phyloP scores from a whole-genome alignment of 2,888 invertebrate species.

The Pycnomerus fuliginosus region DNA sequence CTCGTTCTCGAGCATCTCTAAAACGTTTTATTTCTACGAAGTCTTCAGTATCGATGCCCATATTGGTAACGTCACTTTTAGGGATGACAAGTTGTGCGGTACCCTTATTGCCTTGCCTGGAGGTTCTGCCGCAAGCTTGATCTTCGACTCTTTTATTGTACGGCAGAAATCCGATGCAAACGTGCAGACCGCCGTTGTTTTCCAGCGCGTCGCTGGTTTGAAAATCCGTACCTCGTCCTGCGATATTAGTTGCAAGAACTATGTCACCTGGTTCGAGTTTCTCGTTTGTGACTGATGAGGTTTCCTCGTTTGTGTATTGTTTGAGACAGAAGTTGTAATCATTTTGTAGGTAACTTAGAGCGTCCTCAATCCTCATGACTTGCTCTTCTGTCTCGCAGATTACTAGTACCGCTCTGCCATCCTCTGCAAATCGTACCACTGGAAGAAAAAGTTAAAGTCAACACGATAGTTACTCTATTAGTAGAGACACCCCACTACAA shows the following conservation, averaged over 20 bases:
- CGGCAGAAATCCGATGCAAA: constrained; percentile 47
- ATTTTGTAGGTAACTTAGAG: no score
- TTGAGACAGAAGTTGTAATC: no score
- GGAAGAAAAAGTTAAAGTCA: no score
- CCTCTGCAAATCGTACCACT: no score
- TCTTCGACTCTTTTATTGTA: constrained; percentile 46
- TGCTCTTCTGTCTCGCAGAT: no score
- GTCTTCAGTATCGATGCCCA: background rate
- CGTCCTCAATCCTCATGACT: no score
- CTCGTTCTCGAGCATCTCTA: constrained; percentile 2
- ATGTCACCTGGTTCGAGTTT: no score
- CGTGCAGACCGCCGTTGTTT: constrained; percentile 46
- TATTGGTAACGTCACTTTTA: constrained; percentile 8
- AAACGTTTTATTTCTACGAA: constrained; percentile 1
- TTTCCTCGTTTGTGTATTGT: no score
- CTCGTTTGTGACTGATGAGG: no score
- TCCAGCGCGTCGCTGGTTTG: constrained; percentile 29
- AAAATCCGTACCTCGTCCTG: constrained; percentile 3
- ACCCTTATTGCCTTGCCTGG: constrained; percentile 45
- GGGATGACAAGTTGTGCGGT: constrained; percentile 37
- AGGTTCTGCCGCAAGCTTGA: constrained; percentile 49
- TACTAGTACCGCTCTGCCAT: no score
- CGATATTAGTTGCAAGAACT: constrained; percentile 1
- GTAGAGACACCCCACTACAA: no score
- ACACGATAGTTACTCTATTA: no score